Evolutionary conservation across 2,888 invertebrate species (phyloP).

Genomic region (Coelinius sp.): DNA sequence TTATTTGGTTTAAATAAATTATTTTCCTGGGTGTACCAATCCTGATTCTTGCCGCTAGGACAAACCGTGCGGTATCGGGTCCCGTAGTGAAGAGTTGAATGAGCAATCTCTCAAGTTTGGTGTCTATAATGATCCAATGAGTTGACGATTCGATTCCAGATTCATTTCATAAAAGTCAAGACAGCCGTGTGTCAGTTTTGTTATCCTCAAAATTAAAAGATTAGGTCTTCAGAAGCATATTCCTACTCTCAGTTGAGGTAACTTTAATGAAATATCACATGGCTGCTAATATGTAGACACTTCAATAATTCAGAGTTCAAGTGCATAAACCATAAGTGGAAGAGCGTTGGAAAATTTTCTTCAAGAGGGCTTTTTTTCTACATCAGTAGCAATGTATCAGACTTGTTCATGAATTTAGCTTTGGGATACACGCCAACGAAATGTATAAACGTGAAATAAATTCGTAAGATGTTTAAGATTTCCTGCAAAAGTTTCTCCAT

Average conservation of each 20-base stretch:
- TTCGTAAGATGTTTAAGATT: conserved; percentile 20
- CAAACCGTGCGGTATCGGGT: too few relatives aligned
- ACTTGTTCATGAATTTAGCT: not conserved
- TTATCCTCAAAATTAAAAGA: not conserved
- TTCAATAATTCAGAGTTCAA: conserved; percentile 12
- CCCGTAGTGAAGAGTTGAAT: too few relatives aligned
- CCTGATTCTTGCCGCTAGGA: too few relatives aligned
- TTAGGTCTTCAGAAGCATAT: not conserved
- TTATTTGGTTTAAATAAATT: too few relatives aligned
- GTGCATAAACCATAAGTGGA: not conserved
- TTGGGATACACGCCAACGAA: conserved; percentile 14
- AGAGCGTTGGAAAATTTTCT: not conserved
- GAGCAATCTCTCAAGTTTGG: too few relatives aligned
- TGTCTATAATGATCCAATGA: too few relatives aligned
- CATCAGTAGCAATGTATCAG: conserved; percentile 4
- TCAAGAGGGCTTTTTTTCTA: conserved; percentile 5
- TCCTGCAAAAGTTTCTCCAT: not conserved
- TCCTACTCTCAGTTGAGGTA: not conserved
- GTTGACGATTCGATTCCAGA: too few relatives aligned
- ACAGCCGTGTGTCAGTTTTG: not conserved
- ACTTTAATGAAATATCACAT: not conserved
- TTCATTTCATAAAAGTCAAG: not conserved
- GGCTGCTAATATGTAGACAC: not conserved
- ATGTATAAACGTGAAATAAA: conserved; percentile 20
- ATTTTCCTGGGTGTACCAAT: too few relatives aligned